These are phyloP conservation scores for Oreonectes daqikongensis DNA, from an alignment of 2,797 vertebrate species.

Conservation along the genomic window DNA sequence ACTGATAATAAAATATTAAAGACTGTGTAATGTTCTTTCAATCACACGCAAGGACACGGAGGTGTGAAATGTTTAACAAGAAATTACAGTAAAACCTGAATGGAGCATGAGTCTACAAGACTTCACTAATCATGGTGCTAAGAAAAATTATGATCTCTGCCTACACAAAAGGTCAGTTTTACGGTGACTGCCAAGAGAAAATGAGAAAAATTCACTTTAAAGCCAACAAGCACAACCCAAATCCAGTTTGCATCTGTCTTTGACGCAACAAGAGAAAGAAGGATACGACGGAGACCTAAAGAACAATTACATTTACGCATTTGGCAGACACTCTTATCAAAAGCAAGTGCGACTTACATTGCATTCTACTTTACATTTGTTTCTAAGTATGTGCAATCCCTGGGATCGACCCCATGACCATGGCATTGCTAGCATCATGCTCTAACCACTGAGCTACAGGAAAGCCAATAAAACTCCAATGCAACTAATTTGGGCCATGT, in stretches of 20 bases:
- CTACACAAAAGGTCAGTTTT: not conserved
- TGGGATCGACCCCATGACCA: no score
- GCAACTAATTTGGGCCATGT: slow-evolving; percentile 63
- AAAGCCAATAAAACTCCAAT: slow-evolving; percentile 55
- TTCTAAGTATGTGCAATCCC: no score
- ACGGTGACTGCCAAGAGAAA: not conserved
- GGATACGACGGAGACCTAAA: not conserved
- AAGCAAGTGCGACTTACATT: no score
- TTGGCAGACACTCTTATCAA: no score
- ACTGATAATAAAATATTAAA: slow-evolving; percentile 28
- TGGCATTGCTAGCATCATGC: no score
- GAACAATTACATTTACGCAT: no score
- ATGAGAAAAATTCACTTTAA: not conserved
- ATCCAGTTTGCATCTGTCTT: not conserved
- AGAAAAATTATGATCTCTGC: not conserved
- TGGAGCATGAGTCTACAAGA: not conserved
- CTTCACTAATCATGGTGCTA: not conserved
- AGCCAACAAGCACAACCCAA: not conserved
- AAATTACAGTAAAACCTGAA: not conserved
- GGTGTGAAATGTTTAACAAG: slow-evolving; percentile 18
- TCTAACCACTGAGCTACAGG: no score
- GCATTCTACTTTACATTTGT: no score
- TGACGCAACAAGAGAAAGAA: not conserved
- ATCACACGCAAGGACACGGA: not conserved
- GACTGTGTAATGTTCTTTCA: not conserved